These are phyloP conservation scores for Lithophane leautieri DNA, from an alignment of 2,888 invertebrate genomes.

Conservation along the genomic window DNA sequence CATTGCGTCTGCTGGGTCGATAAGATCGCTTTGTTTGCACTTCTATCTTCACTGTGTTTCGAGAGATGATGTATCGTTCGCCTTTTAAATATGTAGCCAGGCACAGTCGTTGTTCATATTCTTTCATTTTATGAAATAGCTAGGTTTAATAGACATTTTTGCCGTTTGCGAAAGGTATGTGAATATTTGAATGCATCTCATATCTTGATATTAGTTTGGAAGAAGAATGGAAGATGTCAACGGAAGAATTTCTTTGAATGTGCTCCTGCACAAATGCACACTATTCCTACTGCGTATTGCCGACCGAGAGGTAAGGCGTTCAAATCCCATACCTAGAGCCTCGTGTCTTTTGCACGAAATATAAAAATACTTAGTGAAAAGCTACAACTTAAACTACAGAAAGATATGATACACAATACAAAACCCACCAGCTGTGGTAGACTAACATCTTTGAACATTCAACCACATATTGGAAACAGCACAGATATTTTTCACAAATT, in stretches of 20 bases:
- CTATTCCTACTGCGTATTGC: not conserved
- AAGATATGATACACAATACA: no score
- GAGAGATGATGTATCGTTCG: slow-evolving; percentile 43
- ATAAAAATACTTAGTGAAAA: not conserved
- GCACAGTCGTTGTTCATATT: slow-evolving; percentile 7
- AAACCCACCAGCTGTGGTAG: not conserved
- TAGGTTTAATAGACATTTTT: slow-evolving; percentile 7
- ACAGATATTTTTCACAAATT: not conserved
- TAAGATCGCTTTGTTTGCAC: slow-evolving; percentile 74
- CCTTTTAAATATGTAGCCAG: slow-evolving; percentile 38
- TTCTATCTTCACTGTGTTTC: slow-evolving; percentile 60
- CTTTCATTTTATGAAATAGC: slow-evolving; percentile 23
- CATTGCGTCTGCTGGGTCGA: slow-evolving; percentile 71
- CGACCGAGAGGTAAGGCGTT: not conserved
- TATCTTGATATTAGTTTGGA: slow-evolving; percentile 17
- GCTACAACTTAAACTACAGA: no score
- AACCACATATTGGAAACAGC: not conserved
- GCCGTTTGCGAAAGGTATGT: slow-evolving; percentile 14
- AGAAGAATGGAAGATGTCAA: not conserved
- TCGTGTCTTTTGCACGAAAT: not conserved
- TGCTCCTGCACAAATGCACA: not conserved
- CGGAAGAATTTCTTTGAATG: not conserved
- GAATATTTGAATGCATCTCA: slow-evolving; percentile 23
- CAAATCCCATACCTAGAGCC: not conserved
- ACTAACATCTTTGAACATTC: not conserved